These are phyloP conservation scores for Amblyopsis hoosieri DNA, from an alignment of 2,797 vertebrate genomes.

Conservation along the genomic window DNA sequence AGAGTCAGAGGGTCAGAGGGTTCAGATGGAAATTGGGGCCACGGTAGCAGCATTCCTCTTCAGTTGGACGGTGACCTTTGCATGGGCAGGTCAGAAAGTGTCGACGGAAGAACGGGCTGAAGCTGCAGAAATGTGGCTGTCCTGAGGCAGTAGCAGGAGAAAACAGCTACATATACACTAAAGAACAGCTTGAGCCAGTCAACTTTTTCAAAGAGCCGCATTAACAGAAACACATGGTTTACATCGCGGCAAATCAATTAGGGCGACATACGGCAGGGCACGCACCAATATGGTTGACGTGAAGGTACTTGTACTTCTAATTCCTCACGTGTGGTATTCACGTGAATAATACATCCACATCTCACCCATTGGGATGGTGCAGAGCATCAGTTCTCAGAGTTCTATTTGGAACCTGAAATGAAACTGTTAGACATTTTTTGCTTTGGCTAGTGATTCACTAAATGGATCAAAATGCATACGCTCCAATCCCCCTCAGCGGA, in stretches of 20 bases:
- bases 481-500: constrained; percentile 41
- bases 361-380: constrained; percentile 3
- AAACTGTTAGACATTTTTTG: constrained; percentile 13
- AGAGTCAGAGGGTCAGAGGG: constrained; percentile 25
- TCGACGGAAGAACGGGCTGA: constrained; percentile 43
- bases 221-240: constrained; percentile 21
- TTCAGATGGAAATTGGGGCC: constrained; percentile 45
- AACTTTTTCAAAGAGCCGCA: neutral
- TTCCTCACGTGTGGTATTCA: constrained; percentile 16
- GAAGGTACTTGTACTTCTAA: constrained; percentile 24
- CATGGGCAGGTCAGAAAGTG: constrained; percentile 35
- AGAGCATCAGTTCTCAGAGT: constrained; percentile 12
- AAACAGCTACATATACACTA: neutral
- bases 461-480: constrained; percentile 52
- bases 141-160: constrained; percentile 13
- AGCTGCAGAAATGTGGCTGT: constrained; percentile 39
- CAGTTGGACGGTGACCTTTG: constrained; percentile 29
- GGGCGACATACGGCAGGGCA: neutral
- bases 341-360: constrained; percentile 3
- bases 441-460: constrained; percentile 52
- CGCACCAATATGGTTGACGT: constrained; percentile 15
- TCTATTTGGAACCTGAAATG: constrained; percentile 21
- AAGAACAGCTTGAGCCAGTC: constrained; percentile 1
- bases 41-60: constrained; percentile 40
- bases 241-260: constrained; percentile 25